These are phyloP conservation scores for Alcedo atthis DNA, from an alignment of 2,797 vertebrate species.

Conservation along the genomic window DNA sequence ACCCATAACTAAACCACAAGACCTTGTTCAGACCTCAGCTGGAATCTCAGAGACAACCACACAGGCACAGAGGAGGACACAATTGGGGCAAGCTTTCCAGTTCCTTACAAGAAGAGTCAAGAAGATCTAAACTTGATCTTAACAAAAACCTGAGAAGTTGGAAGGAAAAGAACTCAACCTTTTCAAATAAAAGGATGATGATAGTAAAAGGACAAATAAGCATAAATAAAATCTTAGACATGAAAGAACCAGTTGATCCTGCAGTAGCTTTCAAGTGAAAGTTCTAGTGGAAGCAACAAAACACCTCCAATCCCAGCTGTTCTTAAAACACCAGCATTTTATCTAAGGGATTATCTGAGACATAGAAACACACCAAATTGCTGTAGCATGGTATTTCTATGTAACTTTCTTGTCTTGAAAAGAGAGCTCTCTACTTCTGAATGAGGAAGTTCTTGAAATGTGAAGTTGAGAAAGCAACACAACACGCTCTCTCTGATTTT, in stretches of 20 bases:
- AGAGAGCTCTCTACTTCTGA: neutral
- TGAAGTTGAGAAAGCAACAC: neutral
- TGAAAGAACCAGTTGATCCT: neutral
- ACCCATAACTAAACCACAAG: neutral
- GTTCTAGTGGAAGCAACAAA: neutral
- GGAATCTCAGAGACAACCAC: neutral
- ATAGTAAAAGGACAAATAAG: neutral
- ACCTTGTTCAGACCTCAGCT: neutral
- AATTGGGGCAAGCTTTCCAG: neutral
- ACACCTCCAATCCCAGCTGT: neutral
- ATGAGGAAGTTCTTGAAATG: neutral
- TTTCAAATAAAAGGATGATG: neutral
- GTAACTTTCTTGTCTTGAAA: neutral
- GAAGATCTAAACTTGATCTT: neutral
- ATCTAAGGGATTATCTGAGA: neutral
- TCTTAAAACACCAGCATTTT: neutral
- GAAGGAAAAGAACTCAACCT: neutral
- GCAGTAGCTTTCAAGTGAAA: neutral
- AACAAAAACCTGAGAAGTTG: neutral
- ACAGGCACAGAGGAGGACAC: neutral
- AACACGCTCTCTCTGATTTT: neutral
- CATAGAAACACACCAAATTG: neutral
- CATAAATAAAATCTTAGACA: neutral
- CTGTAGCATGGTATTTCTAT: neutral
- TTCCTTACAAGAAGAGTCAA: neutral